Evolutionary conservation across 1,140 invertebrate species (phyloP), one percentile per base, ranked within the genome.

Genomic region (Zophobas morio): DNA sequence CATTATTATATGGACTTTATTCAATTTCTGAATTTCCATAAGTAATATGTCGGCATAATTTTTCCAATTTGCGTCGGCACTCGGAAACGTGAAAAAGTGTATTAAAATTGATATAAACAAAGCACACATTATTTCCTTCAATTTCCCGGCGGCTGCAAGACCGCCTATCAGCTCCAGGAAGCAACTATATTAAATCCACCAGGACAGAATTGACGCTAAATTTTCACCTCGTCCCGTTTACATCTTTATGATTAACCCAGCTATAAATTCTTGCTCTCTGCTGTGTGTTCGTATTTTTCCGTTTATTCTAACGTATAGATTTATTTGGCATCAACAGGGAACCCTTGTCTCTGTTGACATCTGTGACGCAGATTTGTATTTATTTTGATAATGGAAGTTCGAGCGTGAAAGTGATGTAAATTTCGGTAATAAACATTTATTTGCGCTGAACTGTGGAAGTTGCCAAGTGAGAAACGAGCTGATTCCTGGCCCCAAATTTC

Each of bases 101-200:
- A 66, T 66, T 66, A 66, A 66, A 66, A 66, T 66, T 66, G 60
- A 42, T 40, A 66, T 42, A 66, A 66, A 66, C 60, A 66, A 66
- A 66, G 60, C 60, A 66, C 60, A 66, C 60, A 66, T 66, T 66
- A 66, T 66, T 66, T 66, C 60, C 60, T 66, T 66, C 60, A 66
- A 66, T 66, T 66, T 66, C 60, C 60, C 60, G 60, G 1, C 60
- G 60, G 60, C 39, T 6, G 60, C 60, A 40, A 47, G n/a, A 66
- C 40, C 60, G 60, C 60, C 60, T 66, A 66, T 66, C 60, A 66
- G 60, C 60, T 66, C 35, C 60, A 66, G 60, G 60, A 66, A 66
- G 60, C 39, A 42, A 66, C 60, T 66, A 42, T 66, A 66, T 66
- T 66, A 66, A 66, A 66, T 42, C 60, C 60, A 66, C 37, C 60